A percentile compares a stretch with the other conserved stretches of the same genome.
Conservation (phyloP, 1,140 invertebrate species). For the Schlechtendalia chinensis region DNA sequence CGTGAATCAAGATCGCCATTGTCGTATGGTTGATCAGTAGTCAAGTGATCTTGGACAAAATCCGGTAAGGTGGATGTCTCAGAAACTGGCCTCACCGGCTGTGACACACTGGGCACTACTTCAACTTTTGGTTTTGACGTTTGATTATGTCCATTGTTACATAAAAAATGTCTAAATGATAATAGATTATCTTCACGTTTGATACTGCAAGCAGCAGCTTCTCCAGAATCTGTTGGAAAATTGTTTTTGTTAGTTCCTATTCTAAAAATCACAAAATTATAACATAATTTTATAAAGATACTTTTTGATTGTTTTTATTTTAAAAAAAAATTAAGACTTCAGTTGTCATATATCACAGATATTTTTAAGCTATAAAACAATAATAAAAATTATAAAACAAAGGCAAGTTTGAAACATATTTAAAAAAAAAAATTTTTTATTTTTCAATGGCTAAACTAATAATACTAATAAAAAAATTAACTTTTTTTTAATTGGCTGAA, state of each 20-base stretch:
- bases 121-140: constrained; percentile 44
- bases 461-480: too few species aligned
- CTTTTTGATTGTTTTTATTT: too few species aligned
- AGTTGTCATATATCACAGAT: too few species aligned
- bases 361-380: too few species aligned
- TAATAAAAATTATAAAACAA: too few species aligned
- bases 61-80: constrained; percentile 60
- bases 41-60: constrained; percentile 64
- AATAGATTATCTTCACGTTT: constrained; percentile 72
- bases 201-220: constrained; percentile 50
- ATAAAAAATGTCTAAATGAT: constrained; percentile 78
- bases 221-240: constrained; percentile 34
- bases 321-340: too few species aligned
- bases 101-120: constrained; percentile 47
- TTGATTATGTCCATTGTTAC: constrained; percentile 57
- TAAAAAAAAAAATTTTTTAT: too few species aligned
- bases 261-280: background rate
- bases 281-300: too few species aligned
- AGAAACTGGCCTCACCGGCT: constrained; percentile 37
- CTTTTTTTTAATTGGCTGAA: too few species aligned
- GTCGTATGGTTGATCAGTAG: constrained; percentile 57
- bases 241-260: background rate
- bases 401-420: too few species aligned
- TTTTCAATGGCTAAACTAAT: too few species aligned
- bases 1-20: constrained; percentile 43